phyloP scores from a whole-genome alignment of 2,888 invertebrate species.

The Epistrophe grossulariae region DNA sequence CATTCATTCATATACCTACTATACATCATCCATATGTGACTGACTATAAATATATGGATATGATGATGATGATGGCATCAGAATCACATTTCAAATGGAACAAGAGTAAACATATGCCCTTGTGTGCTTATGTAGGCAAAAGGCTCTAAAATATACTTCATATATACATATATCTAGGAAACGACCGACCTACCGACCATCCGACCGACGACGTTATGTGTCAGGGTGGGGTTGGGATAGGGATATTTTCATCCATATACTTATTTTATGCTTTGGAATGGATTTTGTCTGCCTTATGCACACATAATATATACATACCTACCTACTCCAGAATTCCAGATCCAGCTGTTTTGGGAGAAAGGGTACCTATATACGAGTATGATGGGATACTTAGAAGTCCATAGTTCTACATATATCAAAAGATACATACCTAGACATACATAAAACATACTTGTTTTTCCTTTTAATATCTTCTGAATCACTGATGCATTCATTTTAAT shows the following conservation, averaged over 20 bases:
- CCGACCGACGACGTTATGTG: constrained; percentile 10
- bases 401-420: background rate
- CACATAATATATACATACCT: background rate
- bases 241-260: constrained; percentile 22
- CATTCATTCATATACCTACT: background rate
- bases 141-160: constrained; percentile 11
- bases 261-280: constrained; percentile 37
- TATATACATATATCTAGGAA: background rate
- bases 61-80: constrained; percentile 30
- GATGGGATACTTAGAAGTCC: background rate
- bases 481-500: constrained; percentile 42
- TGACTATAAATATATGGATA: background rate
- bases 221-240: background rate
- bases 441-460: background rate
- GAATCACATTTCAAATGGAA: constrained; percentile 39
- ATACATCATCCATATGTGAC: constrained; percentile 11
- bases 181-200: background rate
- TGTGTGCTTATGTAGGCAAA: constrained; percentile 27
- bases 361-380: background rate
- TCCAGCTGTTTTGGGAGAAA: background rate
- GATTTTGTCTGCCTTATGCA: constrained; percentile 29
- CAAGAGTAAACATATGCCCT: constrained; percentile 42
- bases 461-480: constrained; percentile 24
- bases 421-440: background rate
- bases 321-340: constrained; percentile 17